phyloP scores from a whole-genome alignment of 2,797 vertebrate genomes.

The Coilia nasus region DNA sequence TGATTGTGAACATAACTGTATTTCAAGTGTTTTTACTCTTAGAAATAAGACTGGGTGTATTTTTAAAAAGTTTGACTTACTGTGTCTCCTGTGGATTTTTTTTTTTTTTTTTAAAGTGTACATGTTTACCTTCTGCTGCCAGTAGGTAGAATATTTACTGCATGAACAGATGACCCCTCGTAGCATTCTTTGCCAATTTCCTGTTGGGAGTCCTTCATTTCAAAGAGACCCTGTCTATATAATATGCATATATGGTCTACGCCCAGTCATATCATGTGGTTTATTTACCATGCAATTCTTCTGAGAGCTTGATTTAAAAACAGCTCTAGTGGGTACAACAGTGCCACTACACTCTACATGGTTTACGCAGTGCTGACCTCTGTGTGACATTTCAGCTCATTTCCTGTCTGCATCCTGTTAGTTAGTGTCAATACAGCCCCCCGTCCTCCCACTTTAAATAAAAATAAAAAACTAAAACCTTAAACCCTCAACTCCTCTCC shows the following conservation, averaged over 20 bases:
- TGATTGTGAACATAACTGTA: too few relatives aligned
- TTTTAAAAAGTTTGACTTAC: background rate
- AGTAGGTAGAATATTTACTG: slow-evolving; percentile 50
- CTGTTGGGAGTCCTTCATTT: slow-evolving; percentile 27
- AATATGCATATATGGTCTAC: slow-evolving; percentile 17
- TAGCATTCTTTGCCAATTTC: slow-evolving; percentile 6
- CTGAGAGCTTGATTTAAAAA: background rate
- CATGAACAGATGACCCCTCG: slow-evolving; percentile 12
- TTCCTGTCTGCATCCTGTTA: slow-evolving; percentile 12
- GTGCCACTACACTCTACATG: background rate
- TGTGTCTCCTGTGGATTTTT: background rate
- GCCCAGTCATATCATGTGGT: background rate
- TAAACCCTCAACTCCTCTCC: background rate
- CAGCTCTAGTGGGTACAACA: background rate
- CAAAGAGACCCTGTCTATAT: slow-evolving; percentile 54
- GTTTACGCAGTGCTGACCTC: background rate
- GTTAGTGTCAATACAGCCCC: background rate
- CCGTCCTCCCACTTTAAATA: background rate
- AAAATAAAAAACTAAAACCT: background rate
- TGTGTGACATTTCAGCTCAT: background rate
- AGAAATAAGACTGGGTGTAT: background rate
- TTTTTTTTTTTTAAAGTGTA: background rate
- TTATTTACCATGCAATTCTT: slow-evolving; percentile 6
- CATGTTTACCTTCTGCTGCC: slow-evolving; percentile 24
- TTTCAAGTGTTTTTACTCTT: too few relatives aligned